Conservation (phyloP, 2,888 invertebrate species). For the Neria commutata region DNA sequence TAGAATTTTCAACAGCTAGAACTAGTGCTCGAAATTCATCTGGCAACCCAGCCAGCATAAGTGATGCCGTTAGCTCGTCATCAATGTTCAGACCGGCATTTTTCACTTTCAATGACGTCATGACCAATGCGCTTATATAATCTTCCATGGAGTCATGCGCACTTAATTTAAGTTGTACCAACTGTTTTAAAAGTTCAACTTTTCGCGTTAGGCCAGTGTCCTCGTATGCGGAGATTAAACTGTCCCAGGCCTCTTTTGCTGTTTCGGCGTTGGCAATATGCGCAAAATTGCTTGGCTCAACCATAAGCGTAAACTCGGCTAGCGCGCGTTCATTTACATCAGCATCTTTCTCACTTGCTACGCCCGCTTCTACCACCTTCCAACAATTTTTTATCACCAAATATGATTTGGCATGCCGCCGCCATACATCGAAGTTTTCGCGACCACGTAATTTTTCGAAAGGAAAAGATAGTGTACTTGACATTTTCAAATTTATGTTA, state of each 20-base stretch:
- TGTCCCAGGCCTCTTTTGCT: slow-evolving; percentile 34
- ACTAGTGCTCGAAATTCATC: slow-evolving; percentile 23
- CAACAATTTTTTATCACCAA: slow-evolving; percentile 5
- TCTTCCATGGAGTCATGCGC: slow-evolving; percentile 26
- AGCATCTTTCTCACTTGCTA: too few species aligned
- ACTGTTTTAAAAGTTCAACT: slow-evolving; percentile 26
- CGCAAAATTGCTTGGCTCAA: slow-evolving; percentile 33
- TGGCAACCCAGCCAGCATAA: slow-evolving; percentile 27
- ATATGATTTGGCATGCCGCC: too few species aligned
- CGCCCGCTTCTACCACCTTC: neutral
- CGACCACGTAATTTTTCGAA: too few species aligned
- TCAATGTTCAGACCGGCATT: slow-evolving; percentile 29
- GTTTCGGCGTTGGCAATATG: slow-evolving; percentile 30
- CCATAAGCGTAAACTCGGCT: slow-evolving; percentile 33
- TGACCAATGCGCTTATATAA: slow-evolving; percentile 28
- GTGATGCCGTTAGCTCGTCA: slow-evolving; percentile 28
- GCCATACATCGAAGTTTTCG: too few species aligned
- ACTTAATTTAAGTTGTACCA: slow-evolving; percentile 23
- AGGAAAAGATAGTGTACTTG: too few species aligned
- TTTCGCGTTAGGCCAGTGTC: slow-evolving; percentile 28
- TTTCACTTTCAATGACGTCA: slow-evolving; percentile 27
- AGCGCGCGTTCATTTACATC: slow-evolving; percentile 29
- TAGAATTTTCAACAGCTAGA: slow-evolving; percentile 26
- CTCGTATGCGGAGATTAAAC: slow-evolving; percentile 28
- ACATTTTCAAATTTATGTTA: too few species aligned